Conservation (phyloP, 2,797 vertebrate species). For the Poeciliopsis gracilis region DNA sequence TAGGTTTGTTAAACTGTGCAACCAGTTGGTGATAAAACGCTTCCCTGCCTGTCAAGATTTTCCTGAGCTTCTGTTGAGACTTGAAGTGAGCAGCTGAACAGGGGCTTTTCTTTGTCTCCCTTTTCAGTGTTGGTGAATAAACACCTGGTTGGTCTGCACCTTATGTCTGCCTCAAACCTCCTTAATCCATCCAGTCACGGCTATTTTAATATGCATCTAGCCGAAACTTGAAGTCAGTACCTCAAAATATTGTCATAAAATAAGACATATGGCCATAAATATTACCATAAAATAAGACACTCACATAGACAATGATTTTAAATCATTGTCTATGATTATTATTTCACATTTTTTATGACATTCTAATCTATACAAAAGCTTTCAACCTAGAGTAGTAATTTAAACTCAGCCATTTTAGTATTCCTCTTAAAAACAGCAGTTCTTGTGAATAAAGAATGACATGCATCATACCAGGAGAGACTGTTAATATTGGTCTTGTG, state of each 20-base stretch:
- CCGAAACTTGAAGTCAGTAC: background rate
- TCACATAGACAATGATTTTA: background rate
- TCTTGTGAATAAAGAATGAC: conserved; percentile 63
- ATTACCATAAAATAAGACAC: no score
- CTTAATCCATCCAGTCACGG: background rate
- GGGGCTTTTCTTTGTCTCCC: background rate
- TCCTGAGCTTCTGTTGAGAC: background rate
- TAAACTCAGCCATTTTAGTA: conserved; percentile 52
- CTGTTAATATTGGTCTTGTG: conserved; percentile 59
- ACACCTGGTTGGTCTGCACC: background rate
- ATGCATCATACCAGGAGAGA: conserved; percentile 55
- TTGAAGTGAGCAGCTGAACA: background rate
- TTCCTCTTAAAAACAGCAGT: conserved; percentile 47
- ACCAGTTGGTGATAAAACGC: background rate
- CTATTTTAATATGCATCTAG: background rate
- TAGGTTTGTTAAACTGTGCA: background rate
- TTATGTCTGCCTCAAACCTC: background rate
- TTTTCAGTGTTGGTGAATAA: background rate
- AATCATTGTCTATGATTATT: background rate
- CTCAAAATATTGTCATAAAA: background rate
- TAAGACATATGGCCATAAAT: background rate
- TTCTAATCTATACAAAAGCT: background rate
- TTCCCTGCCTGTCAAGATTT: background rate
- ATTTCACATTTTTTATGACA: conserved; percentile 6
- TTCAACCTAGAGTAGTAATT: conserved; percentile 24